A percentile compares a stretch with the other conserved stretches of the same genome.
These are phyloP conservation scores for Timandra comae DNA, from an alignment of 2,888 invertebrate genomes.

Conservation along the genomic window DNA sequence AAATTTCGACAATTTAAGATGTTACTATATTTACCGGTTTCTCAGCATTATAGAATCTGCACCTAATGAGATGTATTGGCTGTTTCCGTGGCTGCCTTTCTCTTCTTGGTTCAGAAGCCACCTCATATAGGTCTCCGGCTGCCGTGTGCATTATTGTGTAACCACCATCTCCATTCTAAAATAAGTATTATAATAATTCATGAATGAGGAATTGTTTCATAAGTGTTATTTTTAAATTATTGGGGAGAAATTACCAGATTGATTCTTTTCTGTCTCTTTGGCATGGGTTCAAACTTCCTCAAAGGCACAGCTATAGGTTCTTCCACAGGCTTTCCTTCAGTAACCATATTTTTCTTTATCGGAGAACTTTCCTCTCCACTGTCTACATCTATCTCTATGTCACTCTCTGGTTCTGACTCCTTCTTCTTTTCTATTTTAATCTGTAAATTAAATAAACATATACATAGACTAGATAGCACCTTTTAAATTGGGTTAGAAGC, in stretches of 20 bases:
- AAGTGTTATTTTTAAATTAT: no score
- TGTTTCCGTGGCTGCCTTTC: slow-evolving; percentile 56
- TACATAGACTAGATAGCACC: not conserved
- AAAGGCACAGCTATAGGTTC: slow-evolving; percentile 47
- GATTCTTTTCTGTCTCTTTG: slow-evolving; percentile 71
- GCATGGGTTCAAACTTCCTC: slow-evolving; percentile 61
- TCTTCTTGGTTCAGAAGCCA: slow-evolving; percentile 53
- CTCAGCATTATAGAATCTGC: slow-evolving; percentile 75
- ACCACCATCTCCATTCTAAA: slow-evolving; percentile 78
- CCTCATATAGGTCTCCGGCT: slow-evolving; percentile 71
- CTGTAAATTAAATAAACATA: slow-evolving; percentile 29
- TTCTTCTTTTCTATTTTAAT: slow-evolving; percentile 71
- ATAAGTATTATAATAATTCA: no score
- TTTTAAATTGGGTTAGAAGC: not conserved
- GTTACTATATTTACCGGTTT: no score
- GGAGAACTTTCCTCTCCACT: slow-evolving; percentile 53
- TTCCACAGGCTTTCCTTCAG: slow-evolving; percentile 25
- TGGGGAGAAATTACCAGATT: no score
- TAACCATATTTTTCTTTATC: slow-evolving; percentile 11
- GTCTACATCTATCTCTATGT: slow-evolving; percentile 79
- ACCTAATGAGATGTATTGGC: slow-evolving; percentile 76
- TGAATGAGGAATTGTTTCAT: no score
- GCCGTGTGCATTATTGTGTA: slow-evolving; percentile 80
- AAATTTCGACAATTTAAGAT: no score
- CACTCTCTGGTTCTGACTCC: slow-evolving; percentile 68